phyloP scores from a whole-genome alignment of 2,113 vertebrate genomes.

The Syngnathoides biaculeatus region DNA sequence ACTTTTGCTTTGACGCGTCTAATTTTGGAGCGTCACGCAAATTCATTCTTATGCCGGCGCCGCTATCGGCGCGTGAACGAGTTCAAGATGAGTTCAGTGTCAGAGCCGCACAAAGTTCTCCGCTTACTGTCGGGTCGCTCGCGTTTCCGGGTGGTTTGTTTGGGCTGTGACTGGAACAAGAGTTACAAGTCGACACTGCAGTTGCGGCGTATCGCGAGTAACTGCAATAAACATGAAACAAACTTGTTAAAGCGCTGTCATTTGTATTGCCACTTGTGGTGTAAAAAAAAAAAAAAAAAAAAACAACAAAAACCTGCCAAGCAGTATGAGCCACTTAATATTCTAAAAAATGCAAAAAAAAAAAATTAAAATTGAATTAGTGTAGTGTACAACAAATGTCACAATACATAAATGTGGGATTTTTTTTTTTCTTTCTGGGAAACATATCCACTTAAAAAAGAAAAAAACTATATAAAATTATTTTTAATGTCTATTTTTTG shows the following conservation, averaged over 20 bases:
- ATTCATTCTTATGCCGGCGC: background rate
- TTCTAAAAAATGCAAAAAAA: too few relatives aligned
- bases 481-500: too few relatives aligned
- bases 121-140: background rate
- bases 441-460: too few relatives aligned
- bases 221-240: background rate
- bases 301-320: too few relatives aligned
- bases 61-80: background rate
- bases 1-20: slow-evolving; percentile 14
- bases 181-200: background rate
- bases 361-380: too few relatives aligned
- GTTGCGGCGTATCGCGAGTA: background rate
- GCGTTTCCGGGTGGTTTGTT: background rate
- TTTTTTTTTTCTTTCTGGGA: too few relatives aligned
- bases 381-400: too few relatives aligned
- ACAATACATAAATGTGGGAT: too few relatives aligned
- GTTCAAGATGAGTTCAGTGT: slow-evolving; percentile 11
- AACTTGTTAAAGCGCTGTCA: background rate
- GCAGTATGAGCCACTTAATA: too few relatives aligned
- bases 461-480: too few relatives aligned
- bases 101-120: background rate
- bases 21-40: slow-evolving; percentile 18
- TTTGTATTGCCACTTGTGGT: too few relatives aligned
- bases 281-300: too few relatives aligned
- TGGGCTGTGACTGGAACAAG: background rate